phyloP scores from a whole-genome alignment of 2,888 invertebrate genomes.

The Escarpia spicata region DNA sequence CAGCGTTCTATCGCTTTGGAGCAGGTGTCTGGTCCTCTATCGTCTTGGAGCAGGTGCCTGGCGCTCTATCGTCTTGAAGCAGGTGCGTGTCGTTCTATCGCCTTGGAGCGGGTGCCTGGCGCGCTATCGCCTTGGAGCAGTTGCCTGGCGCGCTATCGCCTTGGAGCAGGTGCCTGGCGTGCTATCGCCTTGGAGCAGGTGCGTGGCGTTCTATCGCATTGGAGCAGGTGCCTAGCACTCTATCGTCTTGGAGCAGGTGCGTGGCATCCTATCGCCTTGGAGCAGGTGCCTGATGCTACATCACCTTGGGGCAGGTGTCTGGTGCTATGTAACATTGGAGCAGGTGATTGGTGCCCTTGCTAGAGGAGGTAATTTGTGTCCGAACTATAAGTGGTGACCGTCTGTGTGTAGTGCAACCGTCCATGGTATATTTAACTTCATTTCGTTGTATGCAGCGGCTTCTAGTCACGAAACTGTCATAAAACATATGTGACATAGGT shows the following conservation, averaged over 20 bases:
- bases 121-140: not conserved
- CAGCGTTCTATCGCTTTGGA: not conserved
- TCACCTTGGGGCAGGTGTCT: too few species aligned
- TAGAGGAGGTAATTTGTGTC: too few species aligned
- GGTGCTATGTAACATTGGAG: too few species aligned
- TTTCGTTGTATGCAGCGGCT: not conserved
- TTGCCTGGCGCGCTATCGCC: not conserved
- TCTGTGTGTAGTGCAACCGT: not conserved
- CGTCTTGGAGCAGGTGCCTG: not conserved
- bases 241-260: too few species aligned
- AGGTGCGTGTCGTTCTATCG: not conserved
- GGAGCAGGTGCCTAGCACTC: too few species aligned
- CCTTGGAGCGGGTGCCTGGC: not conserved
- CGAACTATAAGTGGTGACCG: too few species aligned
- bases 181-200: too few species aligned
- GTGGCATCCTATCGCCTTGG: too few species aligned
- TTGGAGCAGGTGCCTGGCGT: too few species aligned
- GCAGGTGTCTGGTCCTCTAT: not conserved
- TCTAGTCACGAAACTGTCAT: not conserved
- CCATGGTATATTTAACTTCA: not conserved
- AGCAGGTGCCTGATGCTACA: too few species aligned
- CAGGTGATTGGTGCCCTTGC: too few species aligned
- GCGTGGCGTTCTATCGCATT: too few species aligned
- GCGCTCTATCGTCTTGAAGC: not conserved
- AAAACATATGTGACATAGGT: not conserved